These are phyloP conservation scores for Anoplolepis gracilipes DNA, from an alignment of 1,140 invertebrate genomes.

Conservation along the genomic window DNA sequence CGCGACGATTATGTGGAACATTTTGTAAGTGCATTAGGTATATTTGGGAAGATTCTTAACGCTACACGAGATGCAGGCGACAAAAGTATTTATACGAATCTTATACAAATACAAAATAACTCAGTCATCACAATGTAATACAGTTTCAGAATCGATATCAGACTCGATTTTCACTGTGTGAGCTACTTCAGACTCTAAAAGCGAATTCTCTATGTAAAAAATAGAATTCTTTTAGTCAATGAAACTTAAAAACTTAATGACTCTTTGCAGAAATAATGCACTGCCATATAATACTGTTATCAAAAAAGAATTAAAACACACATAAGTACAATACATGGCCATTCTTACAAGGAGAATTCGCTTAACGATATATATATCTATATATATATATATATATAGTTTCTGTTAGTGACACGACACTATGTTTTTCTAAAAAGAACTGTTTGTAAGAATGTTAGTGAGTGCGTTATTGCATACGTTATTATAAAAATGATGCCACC, in stretches of 20 bases:
- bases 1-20: not conserved
- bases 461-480: too few relatives aligned
- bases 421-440: too few relatives aligned
- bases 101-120: conserved; percentile 18
- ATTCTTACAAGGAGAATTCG: conserved; percentile 24
- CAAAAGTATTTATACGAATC: not conserved
- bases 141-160: not conserved
- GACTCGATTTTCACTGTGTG: conserved; percentile 12
- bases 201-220: conserved; percentile 36
- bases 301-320: too few relatives aligned
- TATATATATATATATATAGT: not conserved
- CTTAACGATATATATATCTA: not conserved
- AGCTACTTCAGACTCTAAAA: conserved; percentile 12
- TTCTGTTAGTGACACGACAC: too few relatives aligned
- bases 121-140: not conserved
- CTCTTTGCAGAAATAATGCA: not conserved
- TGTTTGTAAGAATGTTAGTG: too few relatives aligned
- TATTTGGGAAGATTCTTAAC: not conserved
- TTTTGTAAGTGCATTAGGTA: not conserved
- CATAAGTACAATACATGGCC: not conserved
- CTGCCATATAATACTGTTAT: not conserved
- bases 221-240: not conserved
- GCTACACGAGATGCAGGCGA: not conserved
- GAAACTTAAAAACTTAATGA: not conserved
- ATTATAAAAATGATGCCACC: too few relatives aligned